phyloP scores from a whole-genome alignment of 2,113 vertebrate genomes.

The Phalacrocorax pelagicus region DNA sequence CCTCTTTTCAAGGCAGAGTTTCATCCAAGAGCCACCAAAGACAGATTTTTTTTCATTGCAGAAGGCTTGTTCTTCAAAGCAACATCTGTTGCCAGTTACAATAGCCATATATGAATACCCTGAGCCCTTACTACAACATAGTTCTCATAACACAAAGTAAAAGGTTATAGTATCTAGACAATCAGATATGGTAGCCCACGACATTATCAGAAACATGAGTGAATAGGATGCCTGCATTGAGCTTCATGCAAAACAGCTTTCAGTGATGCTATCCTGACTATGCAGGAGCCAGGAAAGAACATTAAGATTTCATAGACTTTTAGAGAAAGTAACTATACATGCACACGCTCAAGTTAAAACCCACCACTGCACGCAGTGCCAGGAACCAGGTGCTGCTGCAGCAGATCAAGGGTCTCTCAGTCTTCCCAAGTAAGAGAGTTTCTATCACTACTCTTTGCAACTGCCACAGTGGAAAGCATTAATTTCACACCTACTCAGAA shows the following conservation, averaged over 20 bases:
- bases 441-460: not conserved
- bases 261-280: not conserved
- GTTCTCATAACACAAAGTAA: not conserved
- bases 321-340: not conserved
- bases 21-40: not conserved
- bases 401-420: not conserved
- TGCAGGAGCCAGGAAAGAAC: not conserved
- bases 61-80: not conserved
- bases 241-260: not conserved
- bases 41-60: not conserved
- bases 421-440: not conserved
- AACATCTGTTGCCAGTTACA: not conserved
- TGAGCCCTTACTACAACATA: not conserved
- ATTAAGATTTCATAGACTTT: not conserved
- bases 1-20: not conserved
- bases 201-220: not conserved
- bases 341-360: not conserved
- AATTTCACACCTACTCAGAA: not conserved
- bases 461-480: not conserved
- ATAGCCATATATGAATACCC: not conserved
- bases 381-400: not conserved
- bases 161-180: not conserved
- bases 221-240: not conserved
- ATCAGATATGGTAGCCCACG: not conserved
- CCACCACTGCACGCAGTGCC: not conserved